A percentile compares a stretch with the other conserved stretches of the same genome.
Conservation (phyloP, 1,140 invertebrate genomes). For the Tetragnatha versicolor region DNA sequence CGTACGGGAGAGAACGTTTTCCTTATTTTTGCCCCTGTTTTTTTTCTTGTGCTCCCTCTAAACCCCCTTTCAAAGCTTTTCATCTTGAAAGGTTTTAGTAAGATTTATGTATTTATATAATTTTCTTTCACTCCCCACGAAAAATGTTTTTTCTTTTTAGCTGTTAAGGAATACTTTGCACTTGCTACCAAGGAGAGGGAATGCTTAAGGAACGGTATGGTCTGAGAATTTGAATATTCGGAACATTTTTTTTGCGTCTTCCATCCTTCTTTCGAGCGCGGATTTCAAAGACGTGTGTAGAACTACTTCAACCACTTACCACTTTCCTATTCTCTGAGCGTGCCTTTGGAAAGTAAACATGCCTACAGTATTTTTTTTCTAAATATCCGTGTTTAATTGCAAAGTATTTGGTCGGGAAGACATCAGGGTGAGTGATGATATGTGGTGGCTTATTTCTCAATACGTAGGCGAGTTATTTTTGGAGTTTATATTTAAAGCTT, state of each 20-base stretch:
- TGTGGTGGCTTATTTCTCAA: too few relatives aligned
- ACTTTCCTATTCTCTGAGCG: too few relatives aligned
- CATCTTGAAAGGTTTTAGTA: conserved; percentile 47
- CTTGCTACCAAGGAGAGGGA: conserved; percentile 8
- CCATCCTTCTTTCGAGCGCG: neutral
- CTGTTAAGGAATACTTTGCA: conserved; percentile 38
- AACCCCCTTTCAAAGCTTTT: conserved; percentile 40
- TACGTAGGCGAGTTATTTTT: too few relatives aligned
- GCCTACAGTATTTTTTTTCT: too few relatives aligned
- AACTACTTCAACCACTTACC: too few relatives aligned
- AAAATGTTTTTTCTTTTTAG: neutral
- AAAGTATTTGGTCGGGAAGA: too few relatives aligned
- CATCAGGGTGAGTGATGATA: too few relatives aligned
- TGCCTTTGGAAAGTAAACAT: too few relatives aligned
- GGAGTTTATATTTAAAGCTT: too few relatives aligned
- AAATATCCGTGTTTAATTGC: too few relatives aligned
- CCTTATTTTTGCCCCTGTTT: neutral
- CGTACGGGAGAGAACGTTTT: conserved; percentile 14
- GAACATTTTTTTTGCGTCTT: neutral
- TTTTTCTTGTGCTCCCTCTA: conserved; percentile 19
- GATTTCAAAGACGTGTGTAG: too few relatives aligned
- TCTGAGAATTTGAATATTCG: conserved; percentile 36
- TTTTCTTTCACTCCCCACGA: neutral
- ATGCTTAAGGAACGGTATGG: conserved; percentile 33
- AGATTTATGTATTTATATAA: conserved; percentile 50